These are phyloP conservation scores for Archaeoteleia sp. DNA, from an alignment of 2,888 invertebrate genomes.

Conservation along the genomic window DNA sequence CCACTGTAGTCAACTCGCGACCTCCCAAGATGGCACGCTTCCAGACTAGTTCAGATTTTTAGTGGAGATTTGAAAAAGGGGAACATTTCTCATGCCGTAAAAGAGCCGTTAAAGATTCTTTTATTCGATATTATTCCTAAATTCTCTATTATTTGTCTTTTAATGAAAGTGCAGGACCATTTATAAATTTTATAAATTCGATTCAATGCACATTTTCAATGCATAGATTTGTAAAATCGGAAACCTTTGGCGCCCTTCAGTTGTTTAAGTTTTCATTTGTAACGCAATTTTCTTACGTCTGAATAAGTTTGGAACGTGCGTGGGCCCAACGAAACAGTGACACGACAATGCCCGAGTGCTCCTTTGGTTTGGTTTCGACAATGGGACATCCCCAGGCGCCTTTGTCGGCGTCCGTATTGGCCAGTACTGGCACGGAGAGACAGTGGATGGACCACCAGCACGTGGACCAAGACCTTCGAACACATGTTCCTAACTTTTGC, in stretches of 20 bases:
- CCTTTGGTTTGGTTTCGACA: constrained; percentile 22
- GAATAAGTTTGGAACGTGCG: constrained; percentile 40
- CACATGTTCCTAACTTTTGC: constrained; percentile 43
- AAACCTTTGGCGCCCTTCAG: no score
- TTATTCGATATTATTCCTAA: no score
- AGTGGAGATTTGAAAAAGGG: no score
- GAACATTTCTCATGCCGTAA: no score
- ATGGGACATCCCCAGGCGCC: constrained; percentile 42
- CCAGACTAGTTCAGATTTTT: constrained; percentile 48
- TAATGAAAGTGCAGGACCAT: no score
- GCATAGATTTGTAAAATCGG: no score
- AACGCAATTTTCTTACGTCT: constrained; percentile 10
- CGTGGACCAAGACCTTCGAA: constrained; percentile 27
- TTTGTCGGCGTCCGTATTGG: constrained; percentile 41
- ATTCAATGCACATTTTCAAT: constrained; percentile 45
- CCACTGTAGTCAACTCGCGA: constrained; percentile 65
- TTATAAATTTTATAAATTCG: no score
- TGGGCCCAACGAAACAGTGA: constrained; percentile 38
- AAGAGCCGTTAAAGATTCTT: no score
- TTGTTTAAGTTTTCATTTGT: background rate
- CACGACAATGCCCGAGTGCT: constrained; percentile 30
- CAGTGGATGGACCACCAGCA: constrained; percentile 42
- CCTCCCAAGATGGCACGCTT: constrained; percentile 75
- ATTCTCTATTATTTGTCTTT: no score
- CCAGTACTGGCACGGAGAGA: constrained; percentile 25